These are phyloP conservation scores for Lutraria lutraria DNA, from an alignment of 2,888 invertebrate genomes.

Conservation along the genomic window DNA sequence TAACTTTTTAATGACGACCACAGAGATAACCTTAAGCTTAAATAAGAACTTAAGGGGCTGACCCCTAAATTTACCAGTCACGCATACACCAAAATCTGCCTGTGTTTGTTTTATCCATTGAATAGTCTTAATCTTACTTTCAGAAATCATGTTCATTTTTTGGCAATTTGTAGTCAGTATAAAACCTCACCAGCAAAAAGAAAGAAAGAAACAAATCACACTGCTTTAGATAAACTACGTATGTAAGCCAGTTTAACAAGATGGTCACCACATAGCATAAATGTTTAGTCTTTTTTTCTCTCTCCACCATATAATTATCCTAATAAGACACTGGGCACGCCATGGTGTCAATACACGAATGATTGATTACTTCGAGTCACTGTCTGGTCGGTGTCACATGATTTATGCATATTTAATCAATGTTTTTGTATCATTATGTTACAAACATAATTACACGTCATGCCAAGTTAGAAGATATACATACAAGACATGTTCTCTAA, in stretches of 20 bases:
- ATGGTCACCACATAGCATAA: neutral
- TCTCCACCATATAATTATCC: neutral
- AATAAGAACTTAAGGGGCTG: too few relatives aligned
- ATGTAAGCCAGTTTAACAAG: neutral
- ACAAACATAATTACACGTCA: conserved; percentile 5
- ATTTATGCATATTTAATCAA: neutral
- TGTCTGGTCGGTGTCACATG: neutral
- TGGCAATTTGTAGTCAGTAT: too few relatives aligned
- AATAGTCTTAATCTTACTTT: too few relatives aligned
- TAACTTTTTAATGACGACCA: too few relatives aligned
- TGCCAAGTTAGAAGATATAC: neutral
- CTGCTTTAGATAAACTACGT: too few relatives aligned
- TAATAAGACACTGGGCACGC: neutral
- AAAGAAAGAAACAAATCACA: too few relatives aligned
- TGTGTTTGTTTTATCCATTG: too few relatives aligned
- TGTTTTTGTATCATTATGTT: neutral
- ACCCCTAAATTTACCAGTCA: too few relatives aligned
- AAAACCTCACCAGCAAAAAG: too few relatives aligned
- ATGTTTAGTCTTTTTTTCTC: neutral
- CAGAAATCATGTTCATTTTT: too few relatives aligned
- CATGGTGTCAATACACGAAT: neutral
- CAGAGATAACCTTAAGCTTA: too few relatives aligned
- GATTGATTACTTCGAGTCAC: conserved; percentile 8
- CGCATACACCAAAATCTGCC: too few relatives aligned
- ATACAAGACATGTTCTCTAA: neutral